Conservation (phyloP, 2,888 invertebrate genomes). For the Clusia tigrina region DNA sequence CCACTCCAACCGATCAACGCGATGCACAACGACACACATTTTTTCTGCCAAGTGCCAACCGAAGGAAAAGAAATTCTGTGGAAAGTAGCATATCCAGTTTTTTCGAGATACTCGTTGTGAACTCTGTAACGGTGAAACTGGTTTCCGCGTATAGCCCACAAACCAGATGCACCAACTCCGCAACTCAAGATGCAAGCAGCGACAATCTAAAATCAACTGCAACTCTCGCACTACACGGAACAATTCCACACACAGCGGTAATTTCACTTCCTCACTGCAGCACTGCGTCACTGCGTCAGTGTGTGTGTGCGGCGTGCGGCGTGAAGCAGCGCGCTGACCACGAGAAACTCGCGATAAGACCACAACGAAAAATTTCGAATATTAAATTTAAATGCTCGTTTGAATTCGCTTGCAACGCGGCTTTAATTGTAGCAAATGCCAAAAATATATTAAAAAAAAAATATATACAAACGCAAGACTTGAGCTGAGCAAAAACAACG, state of each 20-base stretch:
- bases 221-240: no score
- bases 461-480: neutral
- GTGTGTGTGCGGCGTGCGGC: neutral
- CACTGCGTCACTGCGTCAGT: neutral
- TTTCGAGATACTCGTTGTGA: neutral
- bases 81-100: constrained; percentile 2
- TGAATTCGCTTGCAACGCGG: neutral
- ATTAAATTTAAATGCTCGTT: neutral
- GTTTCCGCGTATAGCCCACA: neutral
- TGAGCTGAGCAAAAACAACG: neutral
- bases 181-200: no score
- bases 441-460: neutral
- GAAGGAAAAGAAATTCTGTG: neutral
- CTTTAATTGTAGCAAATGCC: constrained; percentile 6
- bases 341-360: neutral
- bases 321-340: neutral
- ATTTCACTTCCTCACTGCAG: no score
- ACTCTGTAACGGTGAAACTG: constrained; percentile 7
- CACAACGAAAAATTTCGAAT: neutral
- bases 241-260: no score
- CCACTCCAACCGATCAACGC: no score
- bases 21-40: no score
- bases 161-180: no score
- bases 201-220: no score
- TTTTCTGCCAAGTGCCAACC: no score